Evolutionary conservation across 2,113 vertebrate species (phyloP).

Genomic region (Equus quagga): DNA sequence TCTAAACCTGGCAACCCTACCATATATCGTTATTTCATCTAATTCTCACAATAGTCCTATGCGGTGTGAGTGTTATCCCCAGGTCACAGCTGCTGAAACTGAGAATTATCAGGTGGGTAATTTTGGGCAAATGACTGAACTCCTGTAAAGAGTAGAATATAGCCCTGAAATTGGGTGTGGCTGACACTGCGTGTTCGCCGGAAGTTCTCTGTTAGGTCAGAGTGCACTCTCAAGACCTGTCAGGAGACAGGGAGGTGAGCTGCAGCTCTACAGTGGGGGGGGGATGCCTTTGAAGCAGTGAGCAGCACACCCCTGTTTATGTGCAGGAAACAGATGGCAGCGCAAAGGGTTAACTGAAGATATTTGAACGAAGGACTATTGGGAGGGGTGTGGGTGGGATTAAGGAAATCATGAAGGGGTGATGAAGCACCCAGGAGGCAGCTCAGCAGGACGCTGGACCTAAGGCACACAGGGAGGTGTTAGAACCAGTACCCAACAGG

Average conservation of each 20-base stretch:
- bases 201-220: neutral
- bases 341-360: neutral
- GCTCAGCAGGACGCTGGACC: neutral
- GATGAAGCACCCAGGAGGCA: neutral
- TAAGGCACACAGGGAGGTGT: neutral
- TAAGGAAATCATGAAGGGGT: neutral
- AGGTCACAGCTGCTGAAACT: neutral
- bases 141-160: neutral
- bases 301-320: neutral
- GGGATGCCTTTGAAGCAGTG: neutral
- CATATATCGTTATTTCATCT: neutral
- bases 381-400: too few relatives aligned
- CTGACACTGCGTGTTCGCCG: neutral
- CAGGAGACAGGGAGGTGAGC: neutral
- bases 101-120: neutral
- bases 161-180: neutral
- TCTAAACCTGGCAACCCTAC: neutral
- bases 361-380: neutral
- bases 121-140: neutral
- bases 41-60: neutral
- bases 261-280: too few relatives aligned
- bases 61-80: neutral
- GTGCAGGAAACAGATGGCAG: neutral
- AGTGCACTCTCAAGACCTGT: neutral
- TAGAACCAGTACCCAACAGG: neutral